phyloP scores from a whole-genome alignment of 1,140 invertebrate genomes.

The Ctenoplectra terminalis region DNA sequence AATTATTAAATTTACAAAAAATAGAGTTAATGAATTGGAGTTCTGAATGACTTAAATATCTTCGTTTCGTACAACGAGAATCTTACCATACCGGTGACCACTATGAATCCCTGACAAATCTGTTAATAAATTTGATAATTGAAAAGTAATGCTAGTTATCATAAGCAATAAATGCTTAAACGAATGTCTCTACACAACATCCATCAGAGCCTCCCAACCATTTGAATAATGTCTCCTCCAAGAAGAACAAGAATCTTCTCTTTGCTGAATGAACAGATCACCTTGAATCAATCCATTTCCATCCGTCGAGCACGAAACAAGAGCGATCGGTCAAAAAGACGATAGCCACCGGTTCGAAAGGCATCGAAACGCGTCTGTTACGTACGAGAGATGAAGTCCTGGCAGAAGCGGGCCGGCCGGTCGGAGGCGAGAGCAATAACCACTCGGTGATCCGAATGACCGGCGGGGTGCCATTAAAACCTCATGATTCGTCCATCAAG shows the following conservation, averaged over 20 bases:
- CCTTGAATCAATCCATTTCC: neutral
- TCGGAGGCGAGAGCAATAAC: constrained; percentile 23
- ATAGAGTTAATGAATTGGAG: too few species aligned
- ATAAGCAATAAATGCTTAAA: too few species aligned
- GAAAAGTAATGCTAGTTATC: too few species aligned
- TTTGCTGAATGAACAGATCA: neutral
- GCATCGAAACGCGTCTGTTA: neutral
- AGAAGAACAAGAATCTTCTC: neutral
- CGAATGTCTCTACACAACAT: neutral
- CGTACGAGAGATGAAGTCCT: neutral
- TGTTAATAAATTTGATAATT: too few species aligned
- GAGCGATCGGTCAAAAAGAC: neutral
- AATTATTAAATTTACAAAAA: too few species aligned
- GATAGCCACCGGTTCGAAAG: neutral
- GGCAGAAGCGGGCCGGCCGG: neutral
- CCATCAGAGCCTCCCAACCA: neutral
- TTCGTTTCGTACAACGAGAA: too few species aligned
- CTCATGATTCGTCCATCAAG: constrained; percentile 55
- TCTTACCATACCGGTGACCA: too few species aligned
- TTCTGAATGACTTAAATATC: too few species aligned
- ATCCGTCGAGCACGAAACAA: neutral
- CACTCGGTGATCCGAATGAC: constrained; percentile 32
- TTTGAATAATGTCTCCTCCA: neutral
- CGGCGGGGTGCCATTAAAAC: constrained; percentile 46
- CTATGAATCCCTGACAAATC: too few species aligned